Evolutionary conservation across 2,113 vertebrate species (phyloP).

Genomic region (Malurus elegans): DNA sequence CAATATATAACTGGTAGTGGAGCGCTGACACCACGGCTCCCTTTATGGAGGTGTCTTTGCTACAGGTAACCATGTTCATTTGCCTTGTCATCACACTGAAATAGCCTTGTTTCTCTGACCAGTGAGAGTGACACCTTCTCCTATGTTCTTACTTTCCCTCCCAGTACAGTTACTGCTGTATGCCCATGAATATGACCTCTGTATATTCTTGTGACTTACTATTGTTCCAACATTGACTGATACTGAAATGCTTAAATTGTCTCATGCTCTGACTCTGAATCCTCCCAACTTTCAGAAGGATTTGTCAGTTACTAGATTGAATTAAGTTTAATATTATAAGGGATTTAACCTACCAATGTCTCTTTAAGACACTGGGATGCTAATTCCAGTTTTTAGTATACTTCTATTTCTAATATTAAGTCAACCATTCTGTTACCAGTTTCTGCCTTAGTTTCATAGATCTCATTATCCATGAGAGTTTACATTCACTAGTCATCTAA

Average conservation of each 20-base stretch:
- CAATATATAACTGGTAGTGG: neutral
- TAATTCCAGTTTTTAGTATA: neutral
- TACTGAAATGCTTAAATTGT: neutral
- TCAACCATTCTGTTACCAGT: neutral
- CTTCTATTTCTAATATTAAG: neutral
- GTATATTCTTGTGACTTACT: rapidly evolving
- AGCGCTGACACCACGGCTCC: neutral
- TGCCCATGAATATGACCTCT: neutral
- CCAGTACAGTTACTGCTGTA: neutral
- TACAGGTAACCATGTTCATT: neutral
- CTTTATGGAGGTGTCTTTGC: neutral
- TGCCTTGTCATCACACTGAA: neutral
- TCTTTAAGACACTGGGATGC: neutral
- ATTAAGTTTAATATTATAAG: neutral
- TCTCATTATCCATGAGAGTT: neutral
- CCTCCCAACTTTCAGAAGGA: neutral
- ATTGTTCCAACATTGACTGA: neutral
- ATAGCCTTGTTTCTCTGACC: neutral
- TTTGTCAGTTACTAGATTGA: neutral
- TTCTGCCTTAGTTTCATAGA: neutral
- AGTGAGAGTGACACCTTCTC: neutral
- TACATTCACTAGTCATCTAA: neutral
- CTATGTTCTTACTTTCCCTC: neutral
- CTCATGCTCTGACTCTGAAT: neutral
- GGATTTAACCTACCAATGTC: neutral